Percentiles rank a stretch among this genome's conserved stretches.
phyloP scores from a whole-genome alignment of 2,797 vertebrate species.

The Acanthis flammea region DNA sequence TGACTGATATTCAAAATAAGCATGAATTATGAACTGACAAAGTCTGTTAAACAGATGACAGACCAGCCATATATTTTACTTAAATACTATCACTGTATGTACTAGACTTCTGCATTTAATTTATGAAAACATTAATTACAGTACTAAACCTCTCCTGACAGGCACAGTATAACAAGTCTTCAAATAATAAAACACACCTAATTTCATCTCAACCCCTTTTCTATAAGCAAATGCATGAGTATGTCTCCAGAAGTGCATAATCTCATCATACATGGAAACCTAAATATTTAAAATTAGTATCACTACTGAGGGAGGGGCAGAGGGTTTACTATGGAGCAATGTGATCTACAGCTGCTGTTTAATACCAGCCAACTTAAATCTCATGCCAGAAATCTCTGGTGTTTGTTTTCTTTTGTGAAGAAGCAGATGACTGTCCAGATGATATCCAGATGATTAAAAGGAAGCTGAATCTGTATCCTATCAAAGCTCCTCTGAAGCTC shows the following conservation, averaged over 20 bases:
- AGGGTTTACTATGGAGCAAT: background rate
- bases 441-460: slow-evolving; percentile 55
- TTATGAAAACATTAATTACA: background rate
- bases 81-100: background rate
- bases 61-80: background rate
- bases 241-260: background rate
- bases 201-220: slow-evolving; percentile 40
- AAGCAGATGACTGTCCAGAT: slow-evolving; percentile 41
- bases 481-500: slow-evolving; percentile 36
- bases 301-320: background rate
- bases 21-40: background rate
- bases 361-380: slow-evolving; percentile 17
- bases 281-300: slow-evolving; percentile 64
- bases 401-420: slow-evolving; percentile 54
- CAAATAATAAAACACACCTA: slow-evolving; percentile 38
- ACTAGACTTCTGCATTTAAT: background rate
- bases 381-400: slow-evolving; percentile 15
- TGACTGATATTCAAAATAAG: background rate
- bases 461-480: slow-evolving; percentile 13
- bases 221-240: background rate
- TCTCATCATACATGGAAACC: slow-evolving; percentile 13
- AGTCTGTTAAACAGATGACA: slow-evolving; percentile 24
- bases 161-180: slow-evolving; percentile 16
- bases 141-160: background rate
- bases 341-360: slow-evolving; percentile 48